Base-by-base conservation (phyloP, 2,888 invertebrate species). In the Clepsis dumicolana region DNA sequence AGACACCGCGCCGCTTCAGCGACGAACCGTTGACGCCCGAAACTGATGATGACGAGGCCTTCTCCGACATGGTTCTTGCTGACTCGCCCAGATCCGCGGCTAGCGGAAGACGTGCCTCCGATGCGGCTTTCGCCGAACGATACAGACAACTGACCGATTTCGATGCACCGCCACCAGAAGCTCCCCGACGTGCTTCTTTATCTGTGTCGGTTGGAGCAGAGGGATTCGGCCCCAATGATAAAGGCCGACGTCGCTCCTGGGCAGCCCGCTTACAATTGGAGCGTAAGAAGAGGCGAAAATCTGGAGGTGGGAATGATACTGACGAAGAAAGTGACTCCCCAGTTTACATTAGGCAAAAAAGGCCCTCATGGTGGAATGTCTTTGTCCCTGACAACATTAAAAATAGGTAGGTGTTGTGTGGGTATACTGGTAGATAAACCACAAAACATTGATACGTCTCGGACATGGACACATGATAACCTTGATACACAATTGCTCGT, bases 291-390 rank as follows among this genome's bases (percentile, higher is more conserved):
- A 84, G 95, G 67, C 90, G 95, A 75, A 95, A 95, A 82, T 95
- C 94, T 4, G 91, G 68, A 64, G 83, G 94, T 12, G 85, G 87
- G 71, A 85, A 86, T 77, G 90, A 91, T 72, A 90, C 90, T 24
- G 93, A 94, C 68, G 88, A 89, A 59, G 92, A 90, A 79, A 84
- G 80, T 73, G 92, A 92, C 71, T 83, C 83, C 76, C 93, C 85
- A 75, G 86, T 78, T 71, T 94, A 94, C 80, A 90, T 93, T 44
- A 91, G 96, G 29, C 95, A 97, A 86, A 97, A 97, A 85, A 94
- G 97, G 72, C 96, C 96, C 44, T 97, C 97, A 44, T 98, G 97
- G 97, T 98, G 97, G 97, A 97, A 97, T 86, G 97, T 97, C 73
- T 97, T 97, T 84, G 96, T 96, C 54, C 96, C 96, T 60, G 97